Evolutionary conservation across 1,140 invertebrate genomes (phyloP), one percentile per base, ranked within the genome.

Genomic region (Xylocopa sonorina): DNA sequence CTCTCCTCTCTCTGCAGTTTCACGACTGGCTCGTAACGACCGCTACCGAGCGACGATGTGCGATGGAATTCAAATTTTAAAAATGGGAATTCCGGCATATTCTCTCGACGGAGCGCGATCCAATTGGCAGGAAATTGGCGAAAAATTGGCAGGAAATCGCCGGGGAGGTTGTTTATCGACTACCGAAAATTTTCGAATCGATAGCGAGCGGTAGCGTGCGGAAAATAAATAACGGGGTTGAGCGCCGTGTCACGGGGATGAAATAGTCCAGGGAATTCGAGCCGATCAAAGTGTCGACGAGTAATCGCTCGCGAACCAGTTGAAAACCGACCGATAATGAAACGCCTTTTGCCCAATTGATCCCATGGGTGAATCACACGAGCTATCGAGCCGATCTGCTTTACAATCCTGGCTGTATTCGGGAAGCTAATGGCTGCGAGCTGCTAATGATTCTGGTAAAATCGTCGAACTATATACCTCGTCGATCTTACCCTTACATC

Each of bases 371-470:
- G 14, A 7, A 57, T 43, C 57, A 62, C 16, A 50, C 57, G 29
- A 21, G 18, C 46, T 2, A 7, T n/a, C 34, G 18, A 27, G 12
- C 9, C 0, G 5, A n/a, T 34, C 46, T 1, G 16, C 6, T 58
- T 34, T 38, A 3, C 9, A 10, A 3, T 6, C 46, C 5, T 18
- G 24, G 60, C 10, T 29, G 53, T 67, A 57, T 67, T 76, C 46
- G 43, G 14, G 24, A 34, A 67, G 9, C 38, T 66, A 55, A 75
- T 66, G 50, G 43, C 18, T n/a, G n/a, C n/a, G n/a, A n/a, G n/a
- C n/a, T n/a, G n/a, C n/a, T n/a, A n/a, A n/a, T n/a, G n/a, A n/a
- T n/a, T n/a, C n/a, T n/a, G n/a, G n/a, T n/a, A n/a, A n/a, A n/a
- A n/a, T 32, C 3, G 27, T 41, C 38, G 38, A 21, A 27, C 21